Percentiles rank a stretch among this genome's conserved stretches.
These are phyloP conservation scores for Apodemia hepburni DNA, from an alignment of 2,888 invertebrate species.

Conservation along the genomic window DNA sequence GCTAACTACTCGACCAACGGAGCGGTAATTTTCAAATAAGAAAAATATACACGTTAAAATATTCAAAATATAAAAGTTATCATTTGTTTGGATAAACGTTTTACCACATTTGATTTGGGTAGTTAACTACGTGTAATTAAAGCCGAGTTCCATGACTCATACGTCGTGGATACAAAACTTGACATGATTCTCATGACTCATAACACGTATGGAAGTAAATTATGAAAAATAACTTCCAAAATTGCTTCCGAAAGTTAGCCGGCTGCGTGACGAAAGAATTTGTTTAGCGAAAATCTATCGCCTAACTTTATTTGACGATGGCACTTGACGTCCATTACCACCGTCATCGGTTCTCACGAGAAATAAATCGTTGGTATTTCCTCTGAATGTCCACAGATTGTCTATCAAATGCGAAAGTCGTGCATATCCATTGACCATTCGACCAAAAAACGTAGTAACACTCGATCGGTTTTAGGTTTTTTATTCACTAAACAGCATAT, in stretches of 20 bases:
- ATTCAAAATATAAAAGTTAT: neutral
- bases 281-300: conserved; percentile 69
- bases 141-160: neutral
- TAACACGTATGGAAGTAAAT: conserved; percentile 40
- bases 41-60: too few species aligned
- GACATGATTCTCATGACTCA: conserved; percentile 66
- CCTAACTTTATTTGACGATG: conserved; percentile 49
- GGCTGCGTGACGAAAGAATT: conserved; percentile 68
- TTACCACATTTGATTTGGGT: conserved; percentile 15
- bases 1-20: too few species aligned
- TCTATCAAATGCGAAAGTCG: conserved; percentile 71
- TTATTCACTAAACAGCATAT: conserved; percentile 42
- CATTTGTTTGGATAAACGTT: conserved; percentile 12
- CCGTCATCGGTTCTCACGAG: conserved; percentile 70
- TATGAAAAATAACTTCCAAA: conserved; percentile 43
- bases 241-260: conserved; percentile 66
- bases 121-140: conserved; percentile 6
- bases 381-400: conserved; percentile 59
- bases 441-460: conserved; percentile 62
- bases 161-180: conserved; percentile 39
- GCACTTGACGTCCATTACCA: conserved; percentile 50
- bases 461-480: conserved; percentile 49
- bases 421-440: conserved; percentile 68
- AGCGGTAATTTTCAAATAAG: too few species aligned
- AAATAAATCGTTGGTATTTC: conserved; percentile 65